A percentile compares a stretch with the other conserved stretches of the same genome.
These are phyloP conservation scores for Syndactyla subalaris DNA, from an alignment of 2,797 vertebrate species.

Conservation along the genomic window DNA sequence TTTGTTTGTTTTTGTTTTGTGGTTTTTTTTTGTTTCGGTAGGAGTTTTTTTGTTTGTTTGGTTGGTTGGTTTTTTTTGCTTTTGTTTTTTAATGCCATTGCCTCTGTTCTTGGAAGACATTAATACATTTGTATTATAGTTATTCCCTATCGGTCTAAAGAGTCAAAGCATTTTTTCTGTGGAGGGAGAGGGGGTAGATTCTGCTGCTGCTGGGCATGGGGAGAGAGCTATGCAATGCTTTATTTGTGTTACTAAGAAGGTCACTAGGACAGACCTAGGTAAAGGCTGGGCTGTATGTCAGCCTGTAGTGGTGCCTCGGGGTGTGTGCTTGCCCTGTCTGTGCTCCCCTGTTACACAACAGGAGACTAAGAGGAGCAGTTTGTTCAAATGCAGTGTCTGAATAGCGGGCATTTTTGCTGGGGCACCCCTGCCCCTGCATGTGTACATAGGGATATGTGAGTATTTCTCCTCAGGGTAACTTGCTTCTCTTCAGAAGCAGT, in stretches of 20 bases:
- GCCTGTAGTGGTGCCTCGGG: not conserved
- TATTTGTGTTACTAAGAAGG: not conserved
- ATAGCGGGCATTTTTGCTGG: not conserved
- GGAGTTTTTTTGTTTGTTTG: too few species aligned
- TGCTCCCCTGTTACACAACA: not conserved
- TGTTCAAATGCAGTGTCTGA: not conserved
- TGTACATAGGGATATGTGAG: not conserved
- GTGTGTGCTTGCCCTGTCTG: not conserved
- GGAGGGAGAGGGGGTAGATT: not conserved
- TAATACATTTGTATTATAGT: not conserved
- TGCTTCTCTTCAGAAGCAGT: not conserved
- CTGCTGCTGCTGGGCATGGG: not conserved
- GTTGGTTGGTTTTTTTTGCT: too few species aligned
- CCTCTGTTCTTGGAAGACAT: not conserved
- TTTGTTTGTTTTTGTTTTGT: too few species aligned
- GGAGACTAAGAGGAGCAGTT: not conserved
- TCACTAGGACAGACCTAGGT: not conserved
- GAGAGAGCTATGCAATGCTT: not conserved
- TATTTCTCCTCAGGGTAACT: not conserved
- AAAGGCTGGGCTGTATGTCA: not conserved
- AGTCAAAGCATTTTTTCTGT: not conserved
- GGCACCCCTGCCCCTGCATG: accelerated
- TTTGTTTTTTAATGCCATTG: too few species aligned
- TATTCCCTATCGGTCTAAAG: not conserved
- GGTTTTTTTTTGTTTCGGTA: too few species aligned